These are phyloP conservation scores for Sinocyclocheilus anshuiensis DNA, from an alignment of 2,113 vertebrate species.

Conservation along the genomic window DNA sequence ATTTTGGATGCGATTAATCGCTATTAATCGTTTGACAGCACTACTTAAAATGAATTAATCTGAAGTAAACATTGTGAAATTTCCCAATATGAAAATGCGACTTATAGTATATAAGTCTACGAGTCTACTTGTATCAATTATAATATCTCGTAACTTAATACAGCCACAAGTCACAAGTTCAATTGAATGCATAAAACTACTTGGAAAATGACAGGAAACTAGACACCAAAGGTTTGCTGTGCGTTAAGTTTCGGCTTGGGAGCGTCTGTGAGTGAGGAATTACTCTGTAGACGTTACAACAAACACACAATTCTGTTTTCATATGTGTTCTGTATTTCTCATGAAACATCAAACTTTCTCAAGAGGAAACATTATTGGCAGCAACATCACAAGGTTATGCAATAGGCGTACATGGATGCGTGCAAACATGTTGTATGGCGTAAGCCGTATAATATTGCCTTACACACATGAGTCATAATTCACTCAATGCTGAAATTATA, in stretches of 20 bases:
- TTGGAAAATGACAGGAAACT: background rate
- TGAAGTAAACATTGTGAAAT: no score
- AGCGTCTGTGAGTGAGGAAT: background rate
- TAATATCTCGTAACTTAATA: background rate
- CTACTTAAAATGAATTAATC: no score
- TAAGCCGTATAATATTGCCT: background rate
- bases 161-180: background rate
- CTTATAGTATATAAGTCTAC: no score
- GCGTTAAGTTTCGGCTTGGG: background rate
- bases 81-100: no score
- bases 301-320: background rate
- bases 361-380: constrained; percentile 32
- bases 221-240: background rate
- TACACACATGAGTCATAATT: background rate
- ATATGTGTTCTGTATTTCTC: background rate
- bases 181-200: background rate
- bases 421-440: background rate
- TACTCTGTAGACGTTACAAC: background rate
- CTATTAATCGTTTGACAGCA: no score
- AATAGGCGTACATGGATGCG: background rate
- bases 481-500: background rate
- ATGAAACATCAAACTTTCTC: background rate
- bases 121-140: no score
- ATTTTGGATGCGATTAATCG: no score
- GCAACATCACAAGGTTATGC: constrained; percentile 7